These are phyloP conservation scores for Palythoa grandiflora DNA, from an alignment of 92 coral and sea anemone genomes.

Conservation along the genomic window DNA sequence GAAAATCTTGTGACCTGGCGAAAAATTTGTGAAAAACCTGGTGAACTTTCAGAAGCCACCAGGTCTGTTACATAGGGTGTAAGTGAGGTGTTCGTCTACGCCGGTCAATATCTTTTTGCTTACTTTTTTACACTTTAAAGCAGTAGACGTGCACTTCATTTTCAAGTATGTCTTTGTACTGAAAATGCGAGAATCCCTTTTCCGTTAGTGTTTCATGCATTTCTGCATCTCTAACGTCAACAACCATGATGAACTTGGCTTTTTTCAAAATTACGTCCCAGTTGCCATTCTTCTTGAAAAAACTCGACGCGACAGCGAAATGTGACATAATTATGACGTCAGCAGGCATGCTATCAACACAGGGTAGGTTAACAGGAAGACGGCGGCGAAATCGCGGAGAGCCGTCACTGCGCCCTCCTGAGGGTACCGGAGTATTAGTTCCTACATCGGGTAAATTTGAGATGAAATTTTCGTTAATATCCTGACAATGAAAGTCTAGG, in stretches of 20 bases:
- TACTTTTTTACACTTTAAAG: constrained; percentile 2
- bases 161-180: constrained; percentile 35
- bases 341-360: constrained; percentile 16
- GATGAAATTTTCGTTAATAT: constrained; percentile 23
- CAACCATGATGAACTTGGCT: constrained; percentile 39
- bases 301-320: constrained; percentile 22
- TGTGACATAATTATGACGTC: constrained; percentile 43
- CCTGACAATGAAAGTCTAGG: constrained; percentile 32
- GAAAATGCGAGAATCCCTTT: constrained; percentile 31
- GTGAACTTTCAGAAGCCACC: too few relatives aligned
- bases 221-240: constrained; percentile 17
- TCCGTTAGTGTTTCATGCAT: constrained; percentile 2
- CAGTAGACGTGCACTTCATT: constrained; percentile 38
- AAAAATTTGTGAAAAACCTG: too few relatives aligned
- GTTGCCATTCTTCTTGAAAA: constrained; percentile 1
- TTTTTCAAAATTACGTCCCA: constrained; percentile 38
- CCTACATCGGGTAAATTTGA: constrained; percentile 26
- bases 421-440: neutral
- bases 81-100: too few relatives aligned
- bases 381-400: constrained; percentile 43
- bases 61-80: too few relatives aligned
- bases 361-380: constrained; percentile 20
- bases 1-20: too few relatives aligned
- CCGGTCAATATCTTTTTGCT: too few relatives aligned
- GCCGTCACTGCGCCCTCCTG: neutral